Evolutionary conservation across 2,888 invertebrate genomes (phyloP).

Genomic region (Heliothis peltigera): DNA sequence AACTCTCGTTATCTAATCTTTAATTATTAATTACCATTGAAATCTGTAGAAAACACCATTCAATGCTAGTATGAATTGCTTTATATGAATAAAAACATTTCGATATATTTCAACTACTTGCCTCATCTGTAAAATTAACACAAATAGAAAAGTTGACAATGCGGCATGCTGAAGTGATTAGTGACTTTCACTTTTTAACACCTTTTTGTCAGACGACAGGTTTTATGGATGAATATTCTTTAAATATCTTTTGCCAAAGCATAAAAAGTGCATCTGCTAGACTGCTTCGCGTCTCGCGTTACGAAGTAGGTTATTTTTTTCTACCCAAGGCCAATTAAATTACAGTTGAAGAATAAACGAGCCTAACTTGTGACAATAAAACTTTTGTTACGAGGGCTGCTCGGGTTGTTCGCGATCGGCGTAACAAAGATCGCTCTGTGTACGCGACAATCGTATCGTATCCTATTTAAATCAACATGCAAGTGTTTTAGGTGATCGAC

Average conservation of each 20-base stretch:
- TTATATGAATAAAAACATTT: slow-evolving; percentile 7
- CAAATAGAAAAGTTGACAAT: slow-evolving; percentile 44
- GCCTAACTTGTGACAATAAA: slow-evolving; percentile 75
- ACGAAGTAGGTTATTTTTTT: slow-evolving; percentile 73
- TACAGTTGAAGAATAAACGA: slow-evolving; percentile 66
- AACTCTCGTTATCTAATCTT: slow-evolving; percentile 35
- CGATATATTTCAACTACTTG: neutral
- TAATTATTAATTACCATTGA: slow-evolving; percentile 19
- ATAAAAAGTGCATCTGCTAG: slow-evolving; percentile 47
- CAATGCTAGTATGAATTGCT: slow-evolving; percentile 17
- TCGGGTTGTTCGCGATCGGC: slow-evolving; percentile 60
- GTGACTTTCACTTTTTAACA: slow-evolving; percentile 61
- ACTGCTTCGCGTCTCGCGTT: slow-evolving; percentile 45
- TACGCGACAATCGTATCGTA: slow-evolving; percentile 61
- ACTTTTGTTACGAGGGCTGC: slow-evolving; percentile 73
- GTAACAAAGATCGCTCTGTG: slow-evolving; percentile 73
- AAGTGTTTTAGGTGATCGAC: slow-evolving; percentile 70
- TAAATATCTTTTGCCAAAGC: slow-evolving; percentile 25
- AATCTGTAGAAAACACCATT: slow-evolving; percentile 24
- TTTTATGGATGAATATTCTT: slow-evolving; percentile 44
- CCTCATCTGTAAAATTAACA: slow-evolving; percentile 21
- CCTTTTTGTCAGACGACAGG: slow-evolving; percentile 22
- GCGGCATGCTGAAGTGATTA: slow-evolving; percentile 45
- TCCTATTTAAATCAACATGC: slow-evolving; percentile 70
- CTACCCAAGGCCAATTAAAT: slow-evolving; percentile 77